Conservation (phyloP, 1,140 invertebrate species). For the Drosophila leontia region DNA sequence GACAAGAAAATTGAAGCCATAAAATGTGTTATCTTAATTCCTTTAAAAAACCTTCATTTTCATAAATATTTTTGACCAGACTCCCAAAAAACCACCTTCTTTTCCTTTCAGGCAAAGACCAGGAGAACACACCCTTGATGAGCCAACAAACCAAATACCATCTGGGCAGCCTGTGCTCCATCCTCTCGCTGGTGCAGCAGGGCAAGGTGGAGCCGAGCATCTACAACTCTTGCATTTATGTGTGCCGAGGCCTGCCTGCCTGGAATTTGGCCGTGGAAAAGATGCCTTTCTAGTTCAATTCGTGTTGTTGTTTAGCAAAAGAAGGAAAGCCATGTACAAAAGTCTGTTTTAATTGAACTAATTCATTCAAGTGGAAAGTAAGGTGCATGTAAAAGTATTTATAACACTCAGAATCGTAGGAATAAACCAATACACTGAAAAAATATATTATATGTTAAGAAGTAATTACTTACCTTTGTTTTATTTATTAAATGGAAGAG, state of each 20-base stretch:
- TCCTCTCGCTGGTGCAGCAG: slow-evolving; percentile 67
- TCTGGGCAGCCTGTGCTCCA: slow-evolving; percentile 63
- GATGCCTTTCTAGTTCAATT: slow-evolving; percentile 49
- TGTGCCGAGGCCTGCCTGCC: slow-evolving; percentile 74
- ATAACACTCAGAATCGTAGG: slow-evolving; percentile 36
- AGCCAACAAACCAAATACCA: slow-evolving; percentile 47
- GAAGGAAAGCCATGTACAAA: slow-evolving; percentile 6
- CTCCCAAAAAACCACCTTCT: background rate
- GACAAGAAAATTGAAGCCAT: too few species aligned
- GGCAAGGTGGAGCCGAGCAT: slow-evolving; percentile 57
- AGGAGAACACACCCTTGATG: slow-evolving; percentile 13
- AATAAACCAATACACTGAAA: slow-evolving; percentile 32
- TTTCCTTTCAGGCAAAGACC: background rate
- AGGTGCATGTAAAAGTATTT: slow-evolving; percentile 18
- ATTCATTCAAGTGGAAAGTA: slow-evolving; percentile 39
- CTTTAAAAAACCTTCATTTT: too few species aligned
- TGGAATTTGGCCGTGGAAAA: slow-evolving; percentile 73
- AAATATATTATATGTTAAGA: slow-evolving; percentile 4
- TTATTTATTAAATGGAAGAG: slow-evolving; percentile 8
- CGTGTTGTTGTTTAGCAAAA: slow-evolving; percentile 9
- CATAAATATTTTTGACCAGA: background rate
- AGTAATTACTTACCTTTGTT: slow-evolving; percentile 23
- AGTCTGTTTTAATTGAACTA: slow-evolving; percentile 25
- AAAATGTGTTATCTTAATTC: too few species aligned
- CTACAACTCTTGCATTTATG: slow-evolving; percentile 75